Conservation (phyloP, 2,113 vertebrate species). For the Phyllopteryx taeniolatus region DNA sequence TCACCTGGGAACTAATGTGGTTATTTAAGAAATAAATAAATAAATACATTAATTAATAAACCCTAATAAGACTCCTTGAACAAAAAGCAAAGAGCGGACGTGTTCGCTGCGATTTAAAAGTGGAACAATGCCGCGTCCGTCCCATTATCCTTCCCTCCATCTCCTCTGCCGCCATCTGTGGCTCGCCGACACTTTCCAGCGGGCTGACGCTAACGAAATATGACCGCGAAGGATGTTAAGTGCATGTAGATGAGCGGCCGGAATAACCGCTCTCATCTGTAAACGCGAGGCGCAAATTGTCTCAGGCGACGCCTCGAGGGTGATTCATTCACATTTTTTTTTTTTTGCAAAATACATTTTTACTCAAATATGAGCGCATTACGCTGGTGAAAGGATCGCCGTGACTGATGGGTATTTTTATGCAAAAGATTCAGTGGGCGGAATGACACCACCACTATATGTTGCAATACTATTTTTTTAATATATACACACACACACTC, state of each 20-base stretch:
- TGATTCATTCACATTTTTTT: background rate
- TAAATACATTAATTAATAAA: no score
- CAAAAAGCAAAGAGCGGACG: background rate
- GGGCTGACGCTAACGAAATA: background rate
- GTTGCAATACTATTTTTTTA: no score
- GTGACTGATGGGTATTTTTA: background rate
- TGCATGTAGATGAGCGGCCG: conserved; percentile 1
- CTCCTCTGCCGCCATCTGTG: conserved; percentile 1
- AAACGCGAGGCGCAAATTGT: background rate
- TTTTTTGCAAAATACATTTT: background rate
- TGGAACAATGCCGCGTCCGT: conserved; percentile 2
- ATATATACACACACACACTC: no score
- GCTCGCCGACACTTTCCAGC: background rate
- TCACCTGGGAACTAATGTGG: background rate
- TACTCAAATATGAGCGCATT: background rate
- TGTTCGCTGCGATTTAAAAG: background rate
- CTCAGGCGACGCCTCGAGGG: background rate
- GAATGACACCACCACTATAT: background rate
- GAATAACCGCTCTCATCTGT: conserved; percentile 2
- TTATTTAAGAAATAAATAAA: background rate
- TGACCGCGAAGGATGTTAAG: conserved; percentile 3
- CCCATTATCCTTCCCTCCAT: background rate
- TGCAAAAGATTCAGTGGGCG: no score
- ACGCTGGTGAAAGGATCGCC: background rate
- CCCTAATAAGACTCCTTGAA: background rate